Evolutionary conservation across 92 coral and sea anemone species (phyloP), one percentile per base, ranked within the genome.

Genomic region (Palythoa caribaeorum): DNA sequence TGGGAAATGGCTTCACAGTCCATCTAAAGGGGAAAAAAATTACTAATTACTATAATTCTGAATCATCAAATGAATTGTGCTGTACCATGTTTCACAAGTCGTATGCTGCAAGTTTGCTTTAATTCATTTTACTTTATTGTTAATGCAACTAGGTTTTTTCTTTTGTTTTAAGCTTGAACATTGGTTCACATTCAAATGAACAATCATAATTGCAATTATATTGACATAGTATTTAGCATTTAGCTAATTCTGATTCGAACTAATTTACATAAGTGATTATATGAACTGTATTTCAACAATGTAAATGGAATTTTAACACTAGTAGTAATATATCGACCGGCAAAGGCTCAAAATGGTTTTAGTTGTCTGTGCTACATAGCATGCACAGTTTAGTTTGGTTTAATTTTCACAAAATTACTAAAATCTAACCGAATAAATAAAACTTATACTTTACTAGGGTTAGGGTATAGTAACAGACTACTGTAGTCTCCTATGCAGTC

Each of bases 401-500:
- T 57, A 57, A 57, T 57, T 57, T 57, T 57, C 65, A 57, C 65
- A 57, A 57, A 57, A 57, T 57, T 57, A 57, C 65, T 57, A 57
- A 57, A 57, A 57, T 57, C 65, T 57, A 57, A 57, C 65, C 65
- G 65, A 57, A 57, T 57, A 57, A 57, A 57, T 57, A 57, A 57
- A 57, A 57, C 65, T 57, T 57, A 57, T 57, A 57, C 65, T 57
- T 57, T 57, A 57, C 65, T 57, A 57, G 65, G 65, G 65, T 57
- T 57, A 57, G 65, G 65, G 65, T 57, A 57, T 57, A 57, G 65
- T 57, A 57, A 57, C 65, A 57, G 65, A 57, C 65, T 57, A 57
- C 65, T 57, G 65, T 57, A 57, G 65, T 57, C 65, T 57, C 65
- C 65, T 57, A 57, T 57, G 65, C 65, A 57, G 65, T 57, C 65